Conservation (phyloP, 2,113 vertebrate species). For the Siniperca chuatsi region DNA sequence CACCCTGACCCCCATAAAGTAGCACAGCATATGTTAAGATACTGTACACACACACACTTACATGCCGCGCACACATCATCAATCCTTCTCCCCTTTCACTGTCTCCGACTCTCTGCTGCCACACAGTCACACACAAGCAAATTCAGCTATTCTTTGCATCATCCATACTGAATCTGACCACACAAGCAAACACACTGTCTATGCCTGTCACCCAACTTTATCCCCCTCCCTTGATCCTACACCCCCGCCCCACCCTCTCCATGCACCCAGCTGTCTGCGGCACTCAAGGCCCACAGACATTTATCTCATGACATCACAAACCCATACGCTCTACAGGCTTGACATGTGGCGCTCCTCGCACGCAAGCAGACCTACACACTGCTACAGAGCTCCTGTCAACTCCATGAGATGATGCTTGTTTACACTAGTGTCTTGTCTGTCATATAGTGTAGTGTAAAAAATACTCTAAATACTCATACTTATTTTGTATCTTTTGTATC, state of each 20-base stretch:
- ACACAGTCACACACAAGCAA: conserved; percentile 25
- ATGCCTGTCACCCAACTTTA: conserved; percentile 45
- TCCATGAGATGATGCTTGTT: conserved; percentile 18
- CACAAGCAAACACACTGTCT: conserved; percentile 36
- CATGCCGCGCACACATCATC: not conserved
- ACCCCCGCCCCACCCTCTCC: not conserved
- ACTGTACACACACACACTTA: conserved; percentile 15
- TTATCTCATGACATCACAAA: conserved; percentile 64
- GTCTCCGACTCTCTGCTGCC: conserved; percentile 15
- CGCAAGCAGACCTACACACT: not conserved
- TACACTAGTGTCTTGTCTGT: not conserved
- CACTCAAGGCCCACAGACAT: conserved; percentile 65
- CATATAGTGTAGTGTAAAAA: not conserved
- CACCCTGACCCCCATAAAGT: conserved; percentile 41
- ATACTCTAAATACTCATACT: not conserved
- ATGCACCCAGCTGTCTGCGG: conserved; percentile 72
- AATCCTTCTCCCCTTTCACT: conserved; percentile 52
- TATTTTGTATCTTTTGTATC: not conserved
- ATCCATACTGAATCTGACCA: conserved; percentile 2
- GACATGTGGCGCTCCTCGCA: conserved; percentile 39
- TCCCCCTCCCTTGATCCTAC: not conserved
- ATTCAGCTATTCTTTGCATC: conserved; percentile 23
- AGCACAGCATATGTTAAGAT: conserved; percentile 36
- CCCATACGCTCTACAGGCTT: conserved; percentile 25
- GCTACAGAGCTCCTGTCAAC: conserved; percentile 20